These are phyloP conservation scores for Oreamnos americanus DNA, from an alignment of 2,113 vertebrate genomes.

Conservation along the genomic window DNA sequence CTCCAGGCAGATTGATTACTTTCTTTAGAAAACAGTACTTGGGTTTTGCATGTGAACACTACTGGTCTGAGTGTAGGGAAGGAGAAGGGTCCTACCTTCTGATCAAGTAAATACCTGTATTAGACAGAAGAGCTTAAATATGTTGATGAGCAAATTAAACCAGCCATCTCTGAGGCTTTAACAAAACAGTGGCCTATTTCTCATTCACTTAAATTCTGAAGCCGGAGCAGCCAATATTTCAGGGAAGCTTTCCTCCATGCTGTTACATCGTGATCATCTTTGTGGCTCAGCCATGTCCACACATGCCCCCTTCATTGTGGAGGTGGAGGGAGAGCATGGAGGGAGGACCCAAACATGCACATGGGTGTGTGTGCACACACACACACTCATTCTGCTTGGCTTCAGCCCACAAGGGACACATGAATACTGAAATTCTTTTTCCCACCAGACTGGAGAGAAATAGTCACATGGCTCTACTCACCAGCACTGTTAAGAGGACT, in stretches of 20 bases:
- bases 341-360: neutral
- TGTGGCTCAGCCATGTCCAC: no score
- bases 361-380: fast-evolving
- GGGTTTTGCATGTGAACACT: neutral
- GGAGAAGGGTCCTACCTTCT: neutral
- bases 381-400: neutral
- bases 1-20: neutral
- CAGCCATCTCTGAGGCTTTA: neutral
- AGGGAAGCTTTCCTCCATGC: neutral
- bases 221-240: neutral
- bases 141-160: neutral
- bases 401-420: neutral
- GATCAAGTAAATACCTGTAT: neutral
- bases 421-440: neutral
- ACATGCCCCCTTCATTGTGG: neutral
- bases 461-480: neutral
- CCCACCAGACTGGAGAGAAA: neutral
- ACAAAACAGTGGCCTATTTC: neutral
- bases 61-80: neutral
- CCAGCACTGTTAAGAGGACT: neutral
- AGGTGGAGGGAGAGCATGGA: neutral
- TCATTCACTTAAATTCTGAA: neutral
- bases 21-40: neutral
- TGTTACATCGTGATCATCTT: neutral
- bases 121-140: neutral